Percentiles rank a stretch among this genome's conserved stretches.
Evolutionary conservation across 2,888 invertebrate genomes (phyloP).

Genomic region (Argyresthia albistria): DNA sequence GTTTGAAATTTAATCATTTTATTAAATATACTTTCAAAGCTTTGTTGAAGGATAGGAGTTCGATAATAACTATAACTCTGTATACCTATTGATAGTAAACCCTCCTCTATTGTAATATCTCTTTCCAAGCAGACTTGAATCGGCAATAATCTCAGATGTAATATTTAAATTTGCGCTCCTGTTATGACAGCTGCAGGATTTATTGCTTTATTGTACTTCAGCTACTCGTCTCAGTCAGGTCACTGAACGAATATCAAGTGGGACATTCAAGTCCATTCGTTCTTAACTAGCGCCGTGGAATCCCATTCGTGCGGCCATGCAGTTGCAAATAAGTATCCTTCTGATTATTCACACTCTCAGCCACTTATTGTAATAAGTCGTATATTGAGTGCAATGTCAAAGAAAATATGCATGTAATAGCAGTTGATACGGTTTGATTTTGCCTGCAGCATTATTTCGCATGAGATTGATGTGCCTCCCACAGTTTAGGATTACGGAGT

Average conservation of each 20-base stretch:
- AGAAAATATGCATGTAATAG: background rate
- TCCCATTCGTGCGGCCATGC: conserved; percentile 33
- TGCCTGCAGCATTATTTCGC: background rate
- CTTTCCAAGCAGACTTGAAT: background rate
- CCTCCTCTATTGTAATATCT: background rate
- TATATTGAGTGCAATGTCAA: background rate
- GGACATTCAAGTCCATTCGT: conserved; percentile 10
- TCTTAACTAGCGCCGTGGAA: conserved; percentile 35
- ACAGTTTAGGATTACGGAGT: conserved; percentile 19
- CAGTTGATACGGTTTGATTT: conserved; percentile 11
- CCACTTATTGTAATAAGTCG: conserved; percentile 1
- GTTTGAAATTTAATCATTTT: background rate
- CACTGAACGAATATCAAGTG: conserved; percentile 11
- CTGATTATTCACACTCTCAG: conserved; percentile 39
- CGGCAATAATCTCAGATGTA: conserved; percentile 18
- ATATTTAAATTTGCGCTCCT: conserved; percentile 33
- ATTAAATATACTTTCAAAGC: background rate
- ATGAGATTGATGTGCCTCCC: conserved; percentile 13
- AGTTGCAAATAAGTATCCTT: conserved; percentile 39
- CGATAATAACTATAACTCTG: background rate
- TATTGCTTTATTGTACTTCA: conserved; percentile 23
- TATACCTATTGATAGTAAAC: too few relatives aligned
- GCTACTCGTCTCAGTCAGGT: conserved; percentile 14
- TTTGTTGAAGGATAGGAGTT: background rate
- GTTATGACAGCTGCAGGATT: conserved; percentile 24